A percentile compares a stretch with the other conserved stretches of the same genome.
Evolutionary conservation across 2,113 vertebrate species (phyloP).

Genomic region (Solenodon paradoxus): DNA sequence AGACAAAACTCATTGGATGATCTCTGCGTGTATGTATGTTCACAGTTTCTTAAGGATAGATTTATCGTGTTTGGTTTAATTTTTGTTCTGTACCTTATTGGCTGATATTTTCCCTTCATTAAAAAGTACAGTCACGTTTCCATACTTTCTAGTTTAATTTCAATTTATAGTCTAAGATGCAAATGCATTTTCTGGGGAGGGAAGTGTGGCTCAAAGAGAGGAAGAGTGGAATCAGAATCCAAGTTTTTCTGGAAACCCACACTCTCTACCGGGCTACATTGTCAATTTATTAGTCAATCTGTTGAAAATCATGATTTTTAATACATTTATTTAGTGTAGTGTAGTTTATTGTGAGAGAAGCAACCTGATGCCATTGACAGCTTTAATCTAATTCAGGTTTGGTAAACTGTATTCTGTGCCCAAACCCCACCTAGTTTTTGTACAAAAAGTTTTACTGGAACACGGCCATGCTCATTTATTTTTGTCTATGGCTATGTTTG

Average conservation of each 20-base stretch:
- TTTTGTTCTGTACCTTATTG: background rate
- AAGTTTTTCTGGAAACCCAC: background rate
- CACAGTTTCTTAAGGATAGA: background rate
- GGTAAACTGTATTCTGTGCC: background rate
- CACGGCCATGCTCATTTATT: background rate
- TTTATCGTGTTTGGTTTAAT: background rate
- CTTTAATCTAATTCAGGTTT: background rate
- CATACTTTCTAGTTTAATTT: background rate
- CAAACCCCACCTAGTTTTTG: background rate
- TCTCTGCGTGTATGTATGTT: background rate
- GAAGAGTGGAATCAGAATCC: background rate
- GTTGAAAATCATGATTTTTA: background rate
- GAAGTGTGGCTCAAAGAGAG: background rate
- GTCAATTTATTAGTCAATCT: conserved; percentile 1
- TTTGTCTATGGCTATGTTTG: background rate
- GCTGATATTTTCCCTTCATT: background rate
- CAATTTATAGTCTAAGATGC: background rate
- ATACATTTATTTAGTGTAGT: background rate
- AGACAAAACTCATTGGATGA: background rate
- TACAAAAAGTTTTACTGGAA: background rate
- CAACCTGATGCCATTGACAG: background rate
- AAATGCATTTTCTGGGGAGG: background rate
- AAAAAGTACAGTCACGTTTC: background rate
- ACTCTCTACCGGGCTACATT: background rate
- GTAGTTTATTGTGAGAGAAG: conserved; percentile 19